Base-by-base conservation (phyloP, 2,888 invertebrate species). In the Drosophila colorata region DNA sequence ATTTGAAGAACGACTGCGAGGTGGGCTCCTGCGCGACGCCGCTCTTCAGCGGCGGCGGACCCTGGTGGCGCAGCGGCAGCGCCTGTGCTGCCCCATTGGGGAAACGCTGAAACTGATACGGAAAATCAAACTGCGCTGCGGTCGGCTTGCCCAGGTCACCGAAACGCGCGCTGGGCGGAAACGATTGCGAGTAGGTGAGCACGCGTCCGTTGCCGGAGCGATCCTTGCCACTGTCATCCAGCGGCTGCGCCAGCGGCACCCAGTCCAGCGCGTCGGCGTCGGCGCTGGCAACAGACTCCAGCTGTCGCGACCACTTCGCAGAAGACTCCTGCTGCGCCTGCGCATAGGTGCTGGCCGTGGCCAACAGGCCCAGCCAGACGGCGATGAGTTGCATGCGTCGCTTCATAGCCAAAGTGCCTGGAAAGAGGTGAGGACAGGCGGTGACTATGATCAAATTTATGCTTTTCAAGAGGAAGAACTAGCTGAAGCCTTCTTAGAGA, bases 161-260 rank as follows among this genome's bases (percentile, higher is more conserved):
- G 35, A 92, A 91, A 0, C 88, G 89, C 0, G 78, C 82, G 51
- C 88, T 90, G 18, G 91, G 87, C 13, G 91, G 90, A 73, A 90
- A 90, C 46, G 88, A 78, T 73, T 83, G 91, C 5, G 85, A 92
- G 75, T 91, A 93, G 80, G 89, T 92, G 28, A 93, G 66, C 14
- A 92, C 93, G 16, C 93, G 92, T 47, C 78, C 92, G 77, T 88
- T 91, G 37, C 80, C 90, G 40, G 88, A 81, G 56, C 91, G 90
- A 80, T 92, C 91, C 51, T 91, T 91, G 69, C 82, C 74, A 4
- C 75, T 76, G n/a, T 87, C 82, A 46, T 91, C 90, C 11, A 90
- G 81, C 1, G 92, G 90, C 23, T 92, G 90, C 0, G 91, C 92
- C 51, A 94, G 89, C 13, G 94, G 94, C 58, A 94, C 92, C 94